Evolutionary conservation across 1,140 invertebrate genomes (phyloP).

Genomic region (Monomorium pharaonis): DNA sequence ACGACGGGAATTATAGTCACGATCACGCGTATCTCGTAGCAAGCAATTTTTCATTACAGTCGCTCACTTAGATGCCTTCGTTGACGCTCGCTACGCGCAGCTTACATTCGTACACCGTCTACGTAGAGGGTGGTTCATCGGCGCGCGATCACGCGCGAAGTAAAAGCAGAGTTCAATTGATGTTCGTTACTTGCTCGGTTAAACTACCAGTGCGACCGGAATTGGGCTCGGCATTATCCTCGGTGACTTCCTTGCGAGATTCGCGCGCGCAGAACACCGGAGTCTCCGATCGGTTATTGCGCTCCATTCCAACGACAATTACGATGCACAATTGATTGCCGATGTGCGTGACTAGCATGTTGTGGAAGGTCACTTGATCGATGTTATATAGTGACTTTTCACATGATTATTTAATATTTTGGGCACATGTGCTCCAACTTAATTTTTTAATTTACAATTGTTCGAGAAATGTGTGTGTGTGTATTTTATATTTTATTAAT

Average conservation of each 20-base stretch:
- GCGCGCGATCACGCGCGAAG: conserved; percentile 45
- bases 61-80: background rate
- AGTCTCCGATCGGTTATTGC: conserved; percentile 17
- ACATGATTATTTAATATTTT: background rate
- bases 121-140: conserved; percentile 50
- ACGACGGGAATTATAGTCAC: conserved; percentile 32
- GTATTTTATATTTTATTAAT: background rate
- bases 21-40: background rate
- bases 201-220: background rate
- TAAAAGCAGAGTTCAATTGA: conserved; percentile 60
- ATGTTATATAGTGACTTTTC: background rate
- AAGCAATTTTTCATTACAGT: conserved; percentile 24
- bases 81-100: no score
- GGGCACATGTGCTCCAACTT: background rate
- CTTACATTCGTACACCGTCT: no score
- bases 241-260: conserved; percentile 23
- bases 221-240: background rate
- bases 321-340: conserved; percentile 23
- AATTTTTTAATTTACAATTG: conserved; percentile 5
- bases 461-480: background rate
- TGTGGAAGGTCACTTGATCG: background rate
- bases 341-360: conserved; percentile 7
- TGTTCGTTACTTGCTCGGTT: conserved; percentile 57
- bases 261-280: background rate
- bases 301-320: conserved; percentile 14